These are phyloP conservation scores for Rhizoglyphus robini DNA, from an alignment of 1,140 invertebrate species.

Conservation along the genomic window DNA sequence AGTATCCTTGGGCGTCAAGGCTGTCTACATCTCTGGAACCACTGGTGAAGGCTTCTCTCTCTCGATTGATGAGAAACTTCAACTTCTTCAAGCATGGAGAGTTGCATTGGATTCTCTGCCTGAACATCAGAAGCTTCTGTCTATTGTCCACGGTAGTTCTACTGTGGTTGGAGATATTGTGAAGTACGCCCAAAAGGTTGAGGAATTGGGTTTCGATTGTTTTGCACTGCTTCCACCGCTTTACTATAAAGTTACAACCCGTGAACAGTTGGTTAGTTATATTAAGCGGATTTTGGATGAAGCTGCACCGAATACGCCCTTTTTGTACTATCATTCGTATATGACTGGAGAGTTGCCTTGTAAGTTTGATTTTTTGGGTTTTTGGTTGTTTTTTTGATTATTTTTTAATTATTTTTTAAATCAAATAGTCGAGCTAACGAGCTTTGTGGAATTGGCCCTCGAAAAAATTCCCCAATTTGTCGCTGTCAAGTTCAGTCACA, in stretches of 20 bases:
- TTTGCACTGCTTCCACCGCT: constrained; percentile 60
- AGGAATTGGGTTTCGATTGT: constrained; percentile 49
- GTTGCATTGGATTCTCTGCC: constrained; percentile 32
- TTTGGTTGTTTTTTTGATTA: background rate
- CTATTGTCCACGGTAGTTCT: constrained; percentile 8
- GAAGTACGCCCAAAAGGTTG: constrained; percentile 51
- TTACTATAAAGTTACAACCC: constrained; percentile 52
- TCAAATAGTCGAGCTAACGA: constrained; percentile 53
- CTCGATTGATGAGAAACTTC: constrained; percentile 52
- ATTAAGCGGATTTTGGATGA: constrained; percentile 45
- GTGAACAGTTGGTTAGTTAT: constrained; percentile 51
- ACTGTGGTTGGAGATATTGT: background rate
- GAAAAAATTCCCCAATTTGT: constrained; percentile 9
- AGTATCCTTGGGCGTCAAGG: background rate
- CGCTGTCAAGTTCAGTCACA: constrained; percentile 19
- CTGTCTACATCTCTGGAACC: constrained; percentile 40
- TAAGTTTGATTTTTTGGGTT: constrained; percentile 33
- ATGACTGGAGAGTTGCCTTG: constrained; percentile 49
- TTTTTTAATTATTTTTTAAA: background rate
- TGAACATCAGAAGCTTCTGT: constrained; percentile 8
- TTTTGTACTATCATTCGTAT: constrained; percentile 69
- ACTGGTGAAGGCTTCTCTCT: constrained; percentile 59
- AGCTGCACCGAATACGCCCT: constrained; percentile 58
- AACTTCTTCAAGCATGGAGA: constrained; percentile 51
- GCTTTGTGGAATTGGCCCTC: constrained; percentile 36